Evolutionary conservation across 2,888 invertebrate species (phyloP).

Genomic region (Monoplex corrugatus): DNA sequence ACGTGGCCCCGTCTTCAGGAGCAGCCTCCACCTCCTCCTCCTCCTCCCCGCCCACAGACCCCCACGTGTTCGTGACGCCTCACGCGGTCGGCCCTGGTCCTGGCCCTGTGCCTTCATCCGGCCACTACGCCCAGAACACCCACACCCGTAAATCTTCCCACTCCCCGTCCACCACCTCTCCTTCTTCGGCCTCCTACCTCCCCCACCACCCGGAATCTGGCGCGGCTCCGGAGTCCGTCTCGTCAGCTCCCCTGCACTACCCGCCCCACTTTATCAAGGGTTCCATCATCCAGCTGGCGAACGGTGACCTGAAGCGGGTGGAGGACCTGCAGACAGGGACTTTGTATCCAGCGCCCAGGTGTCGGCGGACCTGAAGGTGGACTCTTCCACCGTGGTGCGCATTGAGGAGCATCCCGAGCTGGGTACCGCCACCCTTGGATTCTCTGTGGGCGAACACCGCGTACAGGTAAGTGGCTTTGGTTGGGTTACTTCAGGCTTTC

Average conservation of each 20-base stretch:
- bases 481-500: too few relatives aligned
- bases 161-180: neutral
- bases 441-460: slow-evolving; percentile 90
- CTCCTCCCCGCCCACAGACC: slow-evolving; percentile 14
- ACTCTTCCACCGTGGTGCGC: slow-evolving; percentile 93
- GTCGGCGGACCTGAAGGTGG: slow-evolving; percentile 89
- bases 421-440: slow-evolving; percentile 85
- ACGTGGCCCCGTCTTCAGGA: slow-evolving; percentile 45
- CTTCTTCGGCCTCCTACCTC: slow-evolving; percentile 14
- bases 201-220: slow-evolving; percentile 4
- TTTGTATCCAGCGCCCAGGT: slow-evolving; percentile 92
- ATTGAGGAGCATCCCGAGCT: slow-evolving; percentile 88
- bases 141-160: neutral
- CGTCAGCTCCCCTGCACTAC: slow-evolving; percentile 76
- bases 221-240: slow-evolving; percentile 60
- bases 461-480: slow-evolving; percentile 84
- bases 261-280: slow-evolving; percentile 87
- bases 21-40: neutral
- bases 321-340: slow-evolving; percentile 94
- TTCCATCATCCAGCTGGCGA: slow-evolving; percentile 90
- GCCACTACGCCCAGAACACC: neutral
- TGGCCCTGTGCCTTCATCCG: slow-evolving; percentile 13
- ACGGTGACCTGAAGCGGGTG: slow-evolving; percentile 90
- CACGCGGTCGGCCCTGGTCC: slow-evolving; percentile 40
- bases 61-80: slow-evolving; percentile 44